Evolutionary conservation across 2,797 vertebrate species (phyloP), one percentile per base, ranked within the genome.

Genomic region (Arremon aurantiirostris): DNA sequence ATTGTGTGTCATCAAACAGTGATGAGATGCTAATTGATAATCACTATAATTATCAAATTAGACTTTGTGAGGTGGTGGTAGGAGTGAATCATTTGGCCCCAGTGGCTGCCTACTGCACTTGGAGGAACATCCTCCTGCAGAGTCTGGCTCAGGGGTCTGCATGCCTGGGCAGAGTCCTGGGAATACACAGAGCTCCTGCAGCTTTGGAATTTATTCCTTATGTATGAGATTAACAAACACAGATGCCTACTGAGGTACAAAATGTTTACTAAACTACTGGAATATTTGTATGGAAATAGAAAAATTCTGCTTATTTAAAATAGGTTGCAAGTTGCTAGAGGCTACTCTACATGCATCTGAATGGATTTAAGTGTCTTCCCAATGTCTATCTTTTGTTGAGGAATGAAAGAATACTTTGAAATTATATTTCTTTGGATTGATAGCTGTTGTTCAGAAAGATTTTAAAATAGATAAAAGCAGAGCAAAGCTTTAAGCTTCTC

Each of bases 11-110:
- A 91, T 96, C 91, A 94, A 82, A 82, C 19, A 94, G 52, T 42
- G 52, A 88, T 92, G 87, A 95, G 82, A 75, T 79, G 82, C 70
- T 90, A 93, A 96, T 94, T 94, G 92, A 81, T 96, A 97, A 95
- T 92, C 76, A 88, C 69, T 86, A 13, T 93, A 91, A 95, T 96
- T 95, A 94, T 69, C 76, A 87, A 93, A 91, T 81, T 72, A 95
- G 87, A 52, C 77, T 69, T 92, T 65, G 41, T 7, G 50, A 71
- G 79, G 72, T 70, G 79, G 35, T 71, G 84, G 65, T 57, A 69
- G 72, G 79, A 89, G 34, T 90, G 82, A 94, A 75, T 92, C 35
- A 95, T 65, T 86, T 93, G 10, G 17, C 66, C 55, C 41, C 19
- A 49, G 86, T 59, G 6, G 18, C 6, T 72, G 39, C 27, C 63